Evolutionary conservation across 2,797 vertebrate species (phyloP).

Genomic region (Picus viridis): DNA sequence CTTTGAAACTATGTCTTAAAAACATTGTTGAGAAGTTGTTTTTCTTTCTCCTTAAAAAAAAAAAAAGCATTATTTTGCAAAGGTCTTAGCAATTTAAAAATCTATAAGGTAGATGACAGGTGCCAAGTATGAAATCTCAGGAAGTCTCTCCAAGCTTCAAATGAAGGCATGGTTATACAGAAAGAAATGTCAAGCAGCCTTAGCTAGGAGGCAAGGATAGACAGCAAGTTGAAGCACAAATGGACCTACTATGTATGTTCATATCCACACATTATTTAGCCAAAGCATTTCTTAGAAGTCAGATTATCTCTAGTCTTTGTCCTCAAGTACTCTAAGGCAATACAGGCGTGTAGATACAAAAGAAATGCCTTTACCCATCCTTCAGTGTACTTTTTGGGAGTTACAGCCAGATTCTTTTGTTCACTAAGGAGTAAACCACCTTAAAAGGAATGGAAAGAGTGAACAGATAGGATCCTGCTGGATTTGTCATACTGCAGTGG

Average conservation of each 20-base stretch:
- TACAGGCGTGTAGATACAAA: background rate
- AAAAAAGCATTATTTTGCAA: background rate
- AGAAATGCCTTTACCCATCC: background rate
- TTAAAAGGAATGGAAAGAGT: constrained; percentile 19
- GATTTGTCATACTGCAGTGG: background rate
- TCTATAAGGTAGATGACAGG: background rate
- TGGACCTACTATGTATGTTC: background rate
- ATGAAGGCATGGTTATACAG: background rate
- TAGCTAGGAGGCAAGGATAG: background rate
- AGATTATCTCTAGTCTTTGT: background rate
- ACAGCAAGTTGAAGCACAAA: background rate
- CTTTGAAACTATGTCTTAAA: background rate
- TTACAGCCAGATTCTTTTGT: background rate
- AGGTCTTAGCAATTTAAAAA: background rate
- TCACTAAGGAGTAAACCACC: background rate
- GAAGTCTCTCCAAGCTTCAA: background rate
- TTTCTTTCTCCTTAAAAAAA: background rate
- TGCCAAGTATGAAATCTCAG: constrained; percentile 1
- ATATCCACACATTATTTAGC: background rate
- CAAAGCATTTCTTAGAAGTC: background rate
- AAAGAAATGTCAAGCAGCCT: background rate
- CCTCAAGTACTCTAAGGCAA: background rate
- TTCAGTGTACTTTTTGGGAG: background rate
- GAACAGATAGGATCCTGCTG: background rate
- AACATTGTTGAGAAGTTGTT: background rate